Base-by-base conservation (phyloP, 2,113 vertebrate species). In the Callipepla californica region DNA sequence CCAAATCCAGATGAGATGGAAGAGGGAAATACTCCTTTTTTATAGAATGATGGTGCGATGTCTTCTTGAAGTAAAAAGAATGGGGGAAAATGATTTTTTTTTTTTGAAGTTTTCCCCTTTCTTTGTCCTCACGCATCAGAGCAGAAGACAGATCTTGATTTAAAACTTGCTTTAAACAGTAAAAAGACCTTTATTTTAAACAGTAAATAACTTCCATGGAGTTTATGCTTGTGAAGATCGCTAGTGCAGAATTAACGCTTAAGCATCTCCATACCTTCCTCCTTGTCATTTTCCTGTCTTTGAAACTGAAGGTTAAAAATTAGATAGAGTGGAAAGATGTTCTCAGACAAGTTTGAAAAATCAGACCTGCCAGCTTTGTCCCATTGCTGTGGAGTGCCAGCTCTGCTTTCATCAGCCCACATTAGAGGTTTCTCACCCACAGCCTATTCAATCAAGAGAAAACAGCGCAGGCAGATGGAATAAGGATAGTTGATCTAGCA, bases 261-360 rank as follows among this genome's bases (percentile, higher is more conserved):
- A 73, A 89, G 32, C 10, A n/a, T 62, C 50, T 85, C 80, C 55
- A 76, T 3, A 11, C 20, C 5, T 69, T 87, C 3, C 2, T 45
- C 88, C 77, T 66, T 83, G 10, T 22, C 11, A 72, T 83, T 40
- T 22, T 21, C 11, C 17, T 0, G 0, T 69, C 70, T 87, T 89
- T 73, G 78, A 57, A 93, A 78, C 12, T 55, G 19, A 85, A 89
- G 40, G 45, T 89, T 89, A 87, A 93, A 94, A 75, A 84, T 68
- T 16, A 86, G 69, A 79, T n/a, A 34, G 80, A 81, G 21, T 65
- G 5, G 53, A 94, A 81, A 2, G 2, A 87, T 53, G 19, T 79
- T 85, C 38, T 81, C 42, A 53, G 21, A 59, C 21, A 73, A 69
- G 36, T 82, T 79, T 89, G 74, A 95, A 94, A 92, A 92, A 91